Percentiles rank a stretch among this genome's conserved stretches.
Evolutionary conservation across 2,113 vertebrate genomes (phyloP).

Genomic region (Anoura caudifer): DNA sequence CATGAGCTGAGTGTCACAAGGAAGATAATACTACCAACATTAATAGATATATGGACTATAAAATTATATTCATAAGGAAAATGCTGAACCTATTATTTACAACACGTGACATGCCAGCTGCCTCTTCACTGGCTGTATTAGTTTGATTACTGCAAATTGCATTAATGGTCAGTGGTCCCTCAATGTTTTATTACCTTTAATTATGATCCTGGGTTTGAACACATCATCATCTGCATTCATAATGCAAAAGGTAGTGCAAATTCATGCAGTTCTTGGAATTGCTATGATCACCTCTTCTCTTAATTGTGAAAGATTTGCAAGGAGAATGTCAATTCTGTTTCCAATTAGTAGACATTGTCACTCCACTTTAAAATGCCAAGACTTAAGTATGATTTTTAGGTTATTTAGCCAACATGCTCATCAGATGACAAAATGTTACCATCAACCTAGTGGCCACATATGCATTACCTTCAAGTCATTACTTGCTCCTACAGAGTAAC

Average conservation of each 20-base stretch:
- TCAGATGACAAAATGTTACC: neutral
- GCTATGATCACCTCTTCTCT: conserved; percentile 50
- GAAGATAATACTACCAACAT: neutral
- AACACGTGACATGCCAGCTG: conserved; percentile 41
- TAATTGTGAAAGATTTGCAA: neutral
- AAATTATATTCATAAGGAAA: neutral
- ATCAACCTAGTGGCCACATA: neutral
- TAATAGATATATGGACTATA: neutral
- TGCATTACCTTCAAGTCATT: neutral
- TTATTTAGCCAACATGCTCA: neutral
- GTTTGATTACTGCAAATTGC: conserved; percentile 32
- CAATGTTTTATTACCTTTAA: conserved; percentile 40
- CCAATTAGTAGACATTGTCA: neutral
- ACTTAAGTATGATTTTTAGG: neutral
- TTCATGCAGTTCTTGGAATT: neutral
- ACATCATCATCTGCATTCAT: neutral
- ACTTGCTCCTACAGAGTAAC: neutral
- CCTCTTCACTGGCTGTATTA: neutral
- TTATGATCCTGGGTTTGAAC: conserved; percentile 40
- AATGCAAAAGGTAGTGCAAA: neutral
- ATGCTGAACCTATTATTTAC: neutral
- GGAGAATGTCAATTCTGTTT: conserved; percentile 6
- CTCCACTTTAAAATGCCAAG: neutral
- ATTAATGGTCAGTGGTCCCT: neutral
- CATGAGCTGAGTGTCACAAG: neutral